Base-by-base conservation (phyloP, 2,888 invertebrate genomes). In the Pemphredon lugubris region DNA sequence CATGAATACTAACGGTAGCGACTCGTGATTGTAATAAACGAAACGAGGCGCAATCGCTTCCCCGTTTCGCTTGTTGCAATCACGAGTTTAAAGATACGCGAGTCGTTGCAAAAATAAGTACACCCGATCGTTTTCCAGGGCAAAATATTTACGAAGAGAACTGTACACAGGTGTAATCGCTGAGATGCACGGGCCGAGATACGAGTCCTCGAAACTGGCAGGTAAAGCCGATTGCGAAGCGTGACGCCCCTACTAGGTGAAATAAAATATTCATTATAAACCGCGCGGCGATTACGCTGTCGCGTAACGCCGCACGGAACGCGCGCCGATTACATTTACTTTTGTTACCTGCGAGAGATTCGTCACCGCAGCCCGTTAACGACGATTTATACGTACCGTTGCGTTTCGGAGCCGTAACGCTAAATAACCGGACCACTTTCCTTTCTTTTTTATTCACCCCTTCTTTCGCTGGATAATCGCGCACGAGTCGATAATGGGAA, bases 261-360 rank as follows among this genome's bases (percentile, higher is more conserved):
- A 54, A 79, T 84, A 63, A 85, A 85, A 82, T 79, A 85, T 84
- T 85, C 83, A 84, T 72, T 34, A 1, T 20, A 60, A n/a, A 18
- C 32, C 51, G 70, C 54, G 13, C 53, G 42, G 54, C 61, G 68
- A 73, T 80, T 80, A 78, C 47, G 58, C 58, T 69, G 82, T 85
- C 79, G 79, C 81, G 82, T 81, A 78, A 83, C 63, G 45, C 51
- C 21, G 32, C 37, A 30, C 37, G 55, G 48, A 51, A 69, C 54
- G 55, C 68, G 64, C 76, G 58, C 74, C 75, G 84, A 84, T 85
- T 85, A 84, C 84, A 84, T 83, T 85, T 84, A 75, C 83, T 55
- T 73, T 79, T 74, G 59, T 63, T 59, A 40, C 23, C 40, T 11
- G 13, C 40, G 48, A 37, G 20, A 53, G 51, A 68, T 79, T 59